Evolutionary conservation across 1,140 invertebrate genomes (phyloP).

Genomic region (Octopus sinensis): DNA sequence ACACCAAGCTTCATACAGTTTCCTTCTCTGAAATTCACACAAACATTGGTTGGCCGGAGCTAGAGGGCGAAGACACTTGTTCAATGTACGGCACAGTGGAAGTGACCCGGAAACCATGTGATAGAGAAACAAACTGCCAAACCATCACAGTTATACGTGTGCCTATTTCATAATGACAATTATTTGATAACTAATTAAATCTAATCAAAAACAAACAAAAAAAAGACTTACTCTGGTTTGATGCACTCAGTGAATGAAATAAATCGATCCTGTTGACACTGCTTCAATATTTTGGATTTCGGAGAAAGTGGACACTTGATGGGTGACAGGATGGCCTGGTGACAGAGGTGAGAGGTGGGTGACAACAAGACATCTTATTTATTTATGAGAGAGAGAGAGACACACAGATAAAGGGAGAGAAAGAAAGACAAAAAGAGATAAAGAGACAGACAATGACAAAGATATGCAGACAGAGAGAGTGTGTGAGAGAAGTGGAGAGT

Average conservation of each 20-base stretch:
- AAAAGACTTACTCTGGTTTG: conserved; percentile 22
- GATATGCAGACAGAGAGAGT: no score
- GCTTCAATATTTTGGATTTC: conserved; percentile 29
- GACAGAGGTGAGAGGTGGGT: no score
- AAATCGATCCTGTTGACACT: conserved; percentile 33
- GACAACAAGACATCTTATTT: no score
- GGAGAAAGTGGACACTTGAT: conserved; percentile 25
- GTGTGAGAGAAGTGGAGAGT: no score
- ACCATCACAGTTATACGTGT: background rate
- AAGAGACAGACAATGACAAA: no score
- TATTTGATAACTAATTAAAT: background rate
- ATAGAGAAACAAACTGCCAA: background rate
- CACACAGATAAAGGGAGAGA: no score
- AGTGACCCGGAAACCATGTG: background rate
- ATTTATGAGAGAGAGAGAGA: no score
- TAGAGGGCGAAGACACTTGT: no score
- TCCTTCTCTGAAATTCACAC: no score
- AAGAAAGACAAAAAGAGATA: no score
- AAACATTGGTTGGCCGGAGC: no score
- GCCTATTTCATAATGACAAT: background rate
- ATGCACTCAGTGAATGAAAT: conserved; percentile 33
- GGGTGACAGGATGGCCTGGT: background rate
- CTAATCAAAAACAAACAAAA: background rate
- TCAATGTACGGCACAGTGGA: background rate
- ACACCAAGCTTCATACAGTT: no score